Percentiles rank a stretch among this genome's conserved stretches.
phyloP scores from a whole-genome alignment of 2,113 vertebrate species.

The Varanus komodoensis region DNA sequence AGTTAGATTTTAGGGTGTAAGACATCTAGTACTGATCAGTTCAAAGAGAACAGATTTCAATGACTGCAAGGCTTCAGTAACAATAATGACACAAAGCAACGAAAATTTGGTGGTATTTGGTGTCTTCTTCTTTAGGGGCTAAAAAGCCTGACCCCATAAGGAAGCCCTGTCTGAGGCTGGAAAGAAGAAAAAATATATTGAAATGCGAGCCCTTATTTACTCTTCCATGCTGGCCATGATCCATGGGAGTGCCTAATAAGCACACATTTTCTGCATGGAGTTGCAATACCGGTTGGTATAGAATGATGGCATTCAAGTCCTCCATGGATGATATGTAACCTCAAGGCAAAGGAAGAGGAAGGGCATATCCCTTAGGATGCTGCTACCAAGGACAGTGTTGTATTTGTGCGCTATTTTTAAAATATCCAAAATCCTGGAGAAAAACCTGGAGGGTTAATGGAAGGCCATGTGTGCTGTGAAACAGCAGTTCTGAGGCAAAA shows the following conservation, averaged over 20 bases:
- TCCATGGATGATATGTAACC: neutral
- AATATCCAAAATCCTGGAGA: neutral
- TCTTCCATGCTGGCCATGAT: neutral
- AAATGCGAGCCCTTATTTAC: neutral
- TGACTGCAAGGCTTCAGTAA: neutral
- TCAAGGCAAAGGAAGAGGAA: neutral
- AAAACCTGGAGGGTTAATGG: neutral
- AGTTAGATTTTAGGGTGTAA: too few species aligned
- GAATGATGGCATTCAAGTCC: neutral
- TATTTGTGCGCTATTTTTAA: neutral
- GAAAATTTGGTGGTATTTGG: neutral
- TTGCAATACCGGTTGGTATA: neutral
- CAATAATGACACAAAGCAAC: neutral
- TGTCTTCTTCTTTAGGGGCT: neutral
- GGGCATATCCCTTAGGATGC: neutral
- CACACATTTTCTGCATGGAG: too few species aligned
- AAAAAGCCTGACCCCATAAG: neutral
- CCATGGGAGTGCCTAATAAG: neutral
- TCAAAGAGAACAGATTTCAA: neutral
- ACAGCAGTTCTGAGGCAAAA: neutral
- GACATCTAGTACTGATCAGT: too few species aligned
- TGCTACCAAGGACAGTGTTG: neutral
- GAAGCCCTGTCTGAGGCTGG: neutral
- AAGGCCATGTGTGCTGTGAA: neutral
- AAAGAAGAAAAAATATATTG: neutral